These are phyloP conservation scores for Phalacrocorax carbo DNA, from an alignment of 2,113 vertebrate species.

Conservation along the genomic window DNA sequence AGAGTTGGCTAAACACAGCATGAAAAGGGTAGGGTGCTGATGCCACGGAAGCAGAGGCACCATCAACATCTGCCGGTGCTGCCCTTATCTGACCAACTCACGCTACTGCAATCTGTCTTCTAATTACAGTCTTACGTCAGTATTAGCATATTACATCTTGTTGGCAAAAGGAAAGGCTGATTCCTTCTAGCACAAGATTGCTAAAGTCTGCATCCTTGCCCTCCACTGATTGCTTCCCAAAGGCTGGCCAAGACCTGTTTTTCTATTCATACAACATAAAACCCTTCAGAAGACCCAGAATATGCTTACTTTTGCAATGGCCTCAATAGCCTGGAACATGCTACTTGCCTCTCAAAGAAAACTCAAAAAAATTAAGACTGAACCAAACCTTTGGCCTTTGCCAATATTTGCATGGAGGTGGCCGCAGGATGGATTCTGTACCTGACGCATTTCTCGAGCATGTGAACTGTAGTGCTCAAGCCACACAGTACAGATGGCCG, in stretches of 20 bases:
- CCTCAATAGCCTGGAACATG: background rate
- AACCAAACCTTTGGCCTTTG: background rate
- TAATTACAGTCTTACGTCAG: background rate
- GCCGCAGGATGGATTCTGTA: background rate
- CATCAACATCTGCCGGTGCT: background rate
- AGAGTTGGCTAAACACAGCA: background rate
- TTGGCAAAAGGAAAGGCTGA: background rate
- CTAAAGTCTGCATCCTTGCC: background rate
- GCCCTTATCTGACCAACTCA: background rate
- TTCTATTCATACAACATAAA: background rate
- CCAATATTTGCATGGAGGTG: background rate
- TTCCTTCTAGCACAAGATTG: background rate
- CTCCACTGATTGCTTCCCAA: background rate
- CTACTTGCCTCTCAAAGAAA: background rate
- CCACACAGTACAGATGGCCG: fast-evolving
- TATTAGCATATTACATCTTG: background rate
- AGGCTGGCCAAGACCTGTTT: background rate
- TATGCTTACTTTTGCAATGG: background rate
- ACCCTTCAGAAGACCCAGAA: background rate
- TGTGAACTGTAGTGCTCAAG: fast-evolving
- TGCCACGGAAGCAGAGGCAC: background rate
- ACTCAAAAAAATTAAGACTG: background rate
- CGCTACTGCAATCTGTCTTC: fast-evolving
- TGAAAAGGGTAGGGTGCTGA: background rate
- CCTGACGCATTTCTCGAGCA: fast-evolving